These are phyloP conservation scores for Dendrocopos noguchii DNA, from an alignment of 2,113 vertebrate species.

Conservation along the genomic window DNA sequence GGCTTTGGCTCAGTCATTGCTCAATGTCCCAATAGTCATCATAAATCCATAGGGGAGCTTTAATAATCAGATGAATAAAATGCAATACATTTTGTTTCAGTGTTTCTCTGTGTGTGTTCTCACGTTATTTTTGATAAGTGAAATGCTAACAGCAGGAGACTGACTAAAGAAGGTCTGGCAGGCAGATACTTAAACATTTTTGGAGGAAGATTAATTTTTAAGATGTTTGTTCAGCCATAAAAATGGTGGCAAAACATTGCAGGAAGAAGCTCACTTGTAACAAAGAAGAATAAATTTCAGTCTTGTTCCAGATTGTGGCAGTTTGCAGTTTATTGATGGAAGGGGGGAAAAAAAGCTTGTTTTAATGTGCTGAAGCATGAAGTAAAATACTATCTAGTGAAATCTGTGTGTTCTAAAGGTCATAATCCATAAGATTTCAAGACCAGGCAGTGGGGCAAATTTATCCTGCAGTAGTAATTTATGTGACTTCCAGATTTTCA, in stretches of 20 bases:
- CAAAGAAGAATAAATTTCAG: background rate
- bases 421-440: background rate
- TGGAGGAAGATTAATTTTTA: conserved; percentile 10
- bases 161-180: background rate
- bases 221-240: background rate
- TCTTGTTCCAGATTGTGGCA: background rate
- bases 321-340: background rate
- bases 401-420: background rate
- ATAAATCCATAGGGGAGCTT: background rate
- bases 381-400: background rate
- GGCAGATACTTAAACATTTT: background rate
- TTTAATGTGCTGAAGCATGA: background rate
- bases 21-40: background rate
- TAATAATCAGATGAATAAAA: background rate
- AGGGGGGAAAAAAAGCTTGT: background rate
- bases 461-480: background rate
- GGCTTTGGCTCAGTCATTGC: background rate
- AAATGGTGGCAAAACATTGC: background rate
- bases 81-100: background rate
- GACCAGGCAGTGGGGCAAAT: background rate
- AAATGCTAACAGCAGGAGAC: background rate
- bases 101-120: background rate
- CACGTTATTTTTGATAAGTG: background rate
- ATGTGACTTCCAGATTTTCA: background rate
- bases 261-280: background rate